A percentile compares a stretch with the other conserved stretches of the same genome.
These are phyloP conservation scores for Microcaecilia unicolor DNA, from an alignment of 2,797 vertebrate genomes.

Conservation along the genomic window DNA sequence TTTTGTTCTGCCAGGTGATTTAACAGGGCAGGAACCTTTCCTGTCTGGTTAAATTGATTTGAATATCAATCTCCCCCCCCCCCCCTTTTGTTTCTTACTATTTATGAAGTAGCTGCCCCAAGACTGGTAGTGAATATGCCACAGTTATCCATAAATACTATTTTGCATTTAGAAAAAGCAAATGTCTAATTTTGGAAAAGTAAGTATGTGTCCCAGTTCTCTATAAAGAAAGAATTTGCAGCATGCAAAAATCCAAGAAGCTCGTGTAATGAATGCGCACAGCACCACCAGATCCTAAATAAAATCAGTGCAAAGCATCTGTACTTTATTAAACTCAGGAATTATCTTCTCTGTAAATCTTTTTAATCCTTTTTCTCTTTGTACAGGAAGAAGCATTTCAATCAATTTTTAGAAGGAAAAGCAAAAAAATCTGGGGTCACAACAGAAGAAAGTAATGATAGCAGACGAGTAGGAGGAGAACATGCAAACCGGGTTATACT, in stretches of 20 bases:
- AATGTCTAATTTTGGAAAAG: too few species aligned
- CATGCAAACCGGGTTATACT: slow-evolving; percentile 68
- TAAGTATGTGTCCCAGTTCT: too few species aligned
- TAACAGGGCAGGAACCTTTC: too few species aligned
- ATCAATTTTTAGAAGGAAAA: slow-evolving; percentile 77
- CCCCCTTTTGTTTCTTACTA: too few species aligned
- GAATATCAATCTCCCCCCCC: too few species aligned
- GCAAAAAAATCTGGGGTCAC: slow-evolving; percentile 66
- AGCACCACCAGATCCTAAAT: background rate
- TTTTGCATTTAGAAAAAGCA: too few species aligned
- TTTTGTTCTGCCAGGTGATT: too few species aligned
- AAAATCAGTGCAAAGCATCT: background rate
- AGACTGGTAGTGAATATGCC: too few species aligned
- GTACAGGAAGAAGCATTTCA: slow-evolving; percentile 79
- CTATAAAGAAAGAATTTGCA: background rate
- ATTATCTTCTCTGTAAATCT: slow-evolving; percentile 6
- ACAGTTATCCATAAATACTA: too few species aligned
- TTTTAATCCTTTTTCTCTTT: background rate
- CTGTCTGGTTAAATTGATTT: too few species aligned
- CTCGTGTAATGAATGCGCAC: slow-evolving; percentile 1
- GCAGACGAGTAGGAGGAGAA: slow-evolving; percentile 70
- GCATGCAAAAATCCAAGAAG: slow-evolving; percentile 3
- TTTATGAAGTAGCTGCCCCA: too few species aligned
- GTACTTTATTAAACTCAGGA: background rate
- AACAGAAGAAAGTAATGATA: slow-evolving; percentile 73